phyloP scores from a whole-genome alignment of 1,140 invertebrate species.

The Parasteatoda tepidariorum region DNA sequence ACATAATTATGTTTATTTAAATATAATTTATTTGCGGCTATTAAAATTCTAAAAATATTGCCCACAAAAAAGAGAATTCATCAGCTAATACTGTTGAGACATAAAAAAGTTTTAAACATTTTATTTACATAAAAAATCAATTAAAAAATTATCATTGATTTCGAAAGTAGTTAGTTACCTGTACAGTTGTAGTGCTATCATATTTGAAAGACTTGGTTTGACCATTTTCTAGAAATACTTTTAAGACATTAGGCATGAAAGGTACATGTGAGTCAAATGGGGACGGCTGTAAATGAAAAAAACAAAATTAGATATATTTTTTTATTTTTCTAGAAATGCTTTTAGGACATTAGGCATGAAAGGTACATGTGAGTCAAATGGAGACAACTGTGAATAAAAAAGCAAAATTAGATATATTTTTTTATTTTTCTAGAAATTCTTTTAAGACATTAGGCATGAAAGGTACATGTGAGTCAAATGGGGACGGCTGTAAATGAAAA shows the following conservation, averaged over 20 bases:
- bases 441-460: conserved; percentile 93
- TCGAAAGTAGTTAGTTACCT: too few relatives aligned
- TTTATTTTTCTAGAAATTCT: conserved; percentile 90
- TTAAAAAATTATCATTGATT: too few relatives aligned
- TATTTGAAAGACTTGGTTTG: conserved; percentile 98
- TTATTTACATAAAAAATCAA: too few relatives aligned
- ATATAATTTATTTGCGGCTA: too few relatives aligned
- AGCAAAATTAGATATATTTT: too few relatives aligned
- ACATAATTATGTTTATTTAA: too few relatives aligned
- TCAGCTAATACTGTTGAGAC: too few relatives aligned
- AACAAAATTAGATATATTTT: too few relatives aligned
- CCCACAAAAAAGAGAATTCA: too few relatives aligned
- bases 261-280: conserved; percentile 83
- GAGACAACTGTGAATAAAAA: conserved; percentile 75
- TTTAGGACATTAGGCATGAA: conserved; percentile 93
- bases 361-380: conserved; percentile 82
- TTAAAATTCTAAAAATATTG: too few relatives aligned
- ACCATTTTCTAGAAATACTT: conserved; percentile 90
- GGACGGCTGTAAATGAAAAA: conserved; percentile 75
- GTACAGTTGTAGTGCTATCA: conserved; percentile 87
- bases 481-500: conserved; percentile 75
- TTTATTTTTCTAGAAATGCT: conserved; percentile 90
- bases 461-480: conserved; percentile 82
- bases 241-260: conserved; percentile 91
- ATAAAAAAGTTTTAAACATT: too few relatives aligned